A percentile compares a stretch with the other conserved stretches of the same genome.
These are phyloP conservation scores for Volucella zonaria DNA, from an alignment of 2,888 invertebrate species.

Conservation along the genomic window DNA sequence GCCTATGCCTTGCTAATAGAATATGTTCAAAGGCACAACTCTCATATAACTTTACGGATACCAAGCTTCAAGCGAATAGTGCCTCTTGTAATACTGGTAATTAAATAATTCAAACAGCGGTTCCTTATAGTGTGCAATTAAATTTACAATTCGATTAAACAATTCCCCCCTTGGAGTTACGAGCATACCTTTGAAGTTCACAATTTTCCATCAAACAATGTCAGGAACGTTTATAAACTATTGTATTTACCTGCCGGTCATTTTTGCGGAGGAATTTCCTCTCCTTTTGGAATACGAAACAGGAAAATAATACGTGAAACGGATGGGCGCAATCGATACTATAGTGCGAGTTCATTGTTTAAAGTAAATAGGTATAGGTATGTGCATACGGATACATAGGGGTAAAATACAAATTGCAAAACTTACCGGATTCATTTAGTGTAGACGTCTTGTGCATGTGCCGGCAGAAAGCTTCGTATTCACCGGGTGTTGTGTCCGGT, in stretches of 20 bases:
- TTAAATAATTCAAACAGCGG: too few relatives aligned
- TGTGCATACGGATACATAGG: conserved; percentile 17
- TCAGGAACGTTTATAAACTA: conserved; percentile 46
- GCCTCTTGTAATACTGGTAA: too few relatives aligned
- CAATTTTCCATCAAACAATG: conserved; percentile 26
- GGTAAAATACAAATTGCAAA: conserved; percentile 12
- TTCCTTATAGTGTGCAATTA: not conserved
- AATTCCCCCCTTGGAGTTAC: not conserved
- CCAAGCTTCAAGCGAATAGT: not conserved
- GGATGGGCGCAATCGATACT: conserved; percentile 8
- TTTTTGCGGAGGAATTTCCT: conserved; percentile 9
- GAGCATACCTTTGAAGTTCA: not conserved
- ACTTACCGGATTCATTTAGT: conserved; percentile 82
- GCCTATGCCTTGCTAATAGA: too few relatives aligned
- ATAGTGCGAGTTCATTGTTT: conserved; percentile 37
- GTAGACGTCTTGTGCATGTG: conserved; percentile 82
- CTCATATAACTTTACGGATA: too few relatives aligned
- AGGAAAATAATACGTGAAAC: conserved; percentile 33
- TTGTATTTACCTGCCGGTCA: conserved; percentile 12
- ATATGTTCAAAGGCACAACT: too few relatives aligned
- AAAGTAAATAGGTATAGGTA: conserved; percentile 13
- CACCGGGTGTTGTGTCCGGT: conserved; percentile 77
- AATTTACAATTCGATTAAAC: conserved; percentile 32
- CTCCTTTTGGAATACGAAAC: conserved; percentile 15
- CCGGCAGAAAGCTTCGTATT: conserved; percentile 81